These are phyloP conservation scores for Philopotamus ludificatus DNA, from an alignment of 1,140 invertebrate genomes.

Conservation along the genomic window DNA sequence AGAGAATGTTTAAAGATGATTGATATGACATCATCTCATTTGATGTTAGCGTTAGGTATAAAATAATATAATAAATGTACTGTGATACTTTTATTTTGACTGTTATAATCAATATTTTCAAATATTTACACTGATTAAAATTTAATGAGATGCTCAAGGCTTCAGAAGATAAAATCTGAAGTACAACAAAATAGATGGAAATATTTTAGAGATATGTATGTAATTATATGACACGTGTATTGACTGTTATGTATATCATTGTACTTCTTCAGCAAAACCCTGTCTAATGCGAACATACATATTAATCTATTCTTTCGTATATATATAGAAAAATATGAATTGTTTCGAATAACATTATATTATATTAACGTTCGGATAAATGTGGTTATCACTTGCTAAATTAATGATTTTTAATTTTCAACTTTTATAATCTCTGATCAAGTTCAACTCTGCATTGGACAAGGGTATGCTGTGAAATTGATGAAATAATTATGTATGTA, in stretches of 20 bases:
- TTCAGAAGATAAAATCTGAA: slow-evolving; percentile 23
- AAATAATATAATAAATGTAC: slow-evolving; percentile 41
- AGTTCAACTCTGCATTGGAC: too few species aligned
- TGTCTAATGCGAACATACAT: too few species aligned
- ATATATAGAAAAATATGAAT: slow-evolving; percentile 23
- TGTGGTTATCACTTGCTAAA: too few species aligned
- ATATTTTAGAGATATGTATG: too few species aligned
- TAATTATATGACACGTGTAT: too few species aligned
- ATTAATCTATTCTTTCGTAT: slow-evolving; percentile 21
- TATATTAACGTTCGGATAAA: too few species aligned
- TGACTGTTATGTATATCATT: too few species aligned
- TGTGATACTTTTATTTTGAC: slow-evolving; percentile 41
- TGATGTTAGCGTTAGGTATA: slow-evolving; percentile 19
- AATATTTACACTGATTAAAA: background rate
- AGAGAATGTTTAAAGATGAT: slow-evolving; percentile 32
- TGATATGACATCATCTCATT: slow-evolving; percentile 38
- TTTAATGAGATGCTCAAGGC: slow-evolving; percentile 31
- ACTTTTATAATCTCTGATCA: too few species aligned
- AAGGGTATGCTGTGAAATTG: too few species aligned
- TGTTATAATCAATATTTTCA: slow-evolving; percentile 35
- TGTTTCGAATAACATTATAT: too few species aligned
- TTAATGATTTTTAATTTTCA: too few species aligned
- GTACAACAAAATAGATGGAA: slow-evolving; percentile 23
- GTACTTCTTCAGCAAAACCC: too few species aligned
- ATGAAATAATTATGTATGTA: slow-evolving; percentile 17